Evolutionary conservation across 2,113 vertebrate genomes (phyloP).

Genomic region (Notiomystis cincta): DNA sequence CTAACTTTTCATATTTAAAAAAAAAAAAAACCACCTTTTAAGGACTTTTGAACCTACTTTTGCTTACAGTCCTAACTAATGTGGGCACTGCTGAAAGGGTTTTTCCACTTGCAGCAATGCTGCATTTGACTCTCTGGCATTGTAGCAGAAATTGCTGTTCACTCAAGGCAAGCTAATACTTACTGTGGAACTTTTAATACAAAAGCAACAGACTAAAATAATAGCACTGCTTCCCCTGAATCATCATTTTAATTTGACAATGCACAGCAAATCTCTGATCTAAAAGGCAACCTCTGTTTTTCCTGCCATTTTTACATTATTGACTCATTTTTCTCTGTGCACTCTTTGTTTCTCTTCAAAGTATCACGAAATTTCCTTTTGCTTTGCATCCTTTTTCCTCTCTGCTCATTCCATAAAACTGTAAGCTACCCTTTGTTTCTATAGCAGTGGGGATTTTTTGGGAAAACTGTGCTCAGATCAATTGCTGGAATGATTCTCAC

Average conservation of each 20-base stretch:
- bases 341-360: constrained; percentile 59
- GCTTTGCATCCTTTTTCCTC: constrained; percentile 41
- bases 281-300: constrained; percentile 28
- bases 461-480: background rate
- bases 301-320: constrained; percentile 47
- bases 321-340: constrained; percentile 40
- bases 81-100: background rate
- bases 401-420: constrained; percentile 40
- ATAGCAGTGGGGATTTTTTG: background rate
- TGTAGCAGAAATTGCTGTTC: background rate
- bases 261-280: background rate
- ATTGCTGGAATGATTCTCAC: background rate
- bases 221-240: constrained; percentile 2
- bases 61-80: background rate
- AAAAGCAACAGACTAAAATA: constrained; percentile 36
- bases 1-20: too few relatives aligned
- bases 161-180: background rate
- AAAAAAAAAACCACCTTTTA: too few relatives aligned
- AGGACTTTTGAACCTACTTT: background rate
- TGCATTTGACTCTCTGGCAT: background rate
- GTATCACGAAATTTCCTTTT: constrained; percentile 59
- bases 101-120: background rate
- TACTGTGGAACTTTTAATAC: background rate
- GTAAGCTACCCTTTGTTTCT: background rate
- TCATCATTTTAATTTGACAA: constrained; percentile 19